Conservation (phyloP, 2,888 invertebrate species). For the Synergus laeviventris region DNA sequence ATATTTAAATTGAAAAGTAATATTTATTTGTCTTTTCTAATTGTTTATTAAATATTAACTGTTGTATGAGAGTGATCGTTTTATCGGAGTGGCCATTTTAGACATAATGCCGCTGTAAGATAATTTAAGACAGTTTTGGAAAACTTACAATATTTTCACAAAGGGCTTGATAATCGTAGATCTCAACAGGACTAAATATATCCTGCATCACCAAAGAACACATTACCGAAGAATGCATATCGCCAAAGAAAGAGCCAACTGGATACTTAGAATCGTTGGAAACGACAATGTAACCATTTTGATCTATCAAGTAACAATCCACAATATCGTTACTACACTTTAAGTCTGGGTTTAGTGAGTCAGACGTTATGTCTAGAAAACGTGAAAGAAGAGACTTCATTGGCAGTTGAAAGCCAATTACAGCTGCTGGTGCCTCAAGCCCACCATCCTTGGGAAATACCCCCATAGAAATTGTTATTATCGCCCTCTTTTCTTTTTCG, state of each 20-base stretch:
- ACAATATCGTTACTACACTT: conserved; percentile 65
- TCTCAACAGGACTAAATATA: conserved; percentile 85
- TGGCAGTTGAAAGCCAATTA: conserved; percentile 91
- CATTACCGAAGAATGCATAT: conserved; percentile 85
- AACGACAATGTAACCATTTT: conserved; percentile 91
- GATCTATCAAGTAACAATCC: conserved; percentile 93
- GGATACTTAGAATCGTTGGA: conserved; percentile 82
- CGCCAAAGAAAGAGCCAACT: conserved; percentile 92
- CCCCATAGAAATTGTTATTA: conserved; percentile 89
- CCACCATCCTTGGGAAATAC: conserved; percentile 88
- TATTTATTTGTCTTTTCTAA: too few species aligned
- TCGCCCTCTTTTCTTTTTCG: conserved; percentile 73
- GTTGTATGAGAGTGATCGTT: too few species aligned
- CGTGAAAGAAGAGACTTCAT: conserved; percentile 83
- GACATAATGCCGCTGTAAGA: too few species aligned
- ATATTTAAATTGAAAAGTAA: too few species aligned
- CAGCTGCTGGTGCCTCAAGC: conserved; percentile 89
- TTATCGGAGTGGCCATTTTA: too few species aligned
- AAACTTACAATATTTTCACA: conserved; percentile 78
- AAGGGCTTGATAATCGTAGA: conserved; percentile 91
- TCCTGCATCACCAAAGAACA: conserved; percentile 83
- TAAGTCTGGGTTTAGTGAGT: conserved; percentile 75
- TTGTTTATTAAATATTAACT: too few species aligned
- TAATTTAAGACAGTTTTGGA: not conserved
- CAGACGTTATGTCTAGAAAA: conserved; percentile 84